phyloP scores from a whole-genome alignment of 1,140 invertebrate species.

The Yoshiicerus persimilis region DNA sequence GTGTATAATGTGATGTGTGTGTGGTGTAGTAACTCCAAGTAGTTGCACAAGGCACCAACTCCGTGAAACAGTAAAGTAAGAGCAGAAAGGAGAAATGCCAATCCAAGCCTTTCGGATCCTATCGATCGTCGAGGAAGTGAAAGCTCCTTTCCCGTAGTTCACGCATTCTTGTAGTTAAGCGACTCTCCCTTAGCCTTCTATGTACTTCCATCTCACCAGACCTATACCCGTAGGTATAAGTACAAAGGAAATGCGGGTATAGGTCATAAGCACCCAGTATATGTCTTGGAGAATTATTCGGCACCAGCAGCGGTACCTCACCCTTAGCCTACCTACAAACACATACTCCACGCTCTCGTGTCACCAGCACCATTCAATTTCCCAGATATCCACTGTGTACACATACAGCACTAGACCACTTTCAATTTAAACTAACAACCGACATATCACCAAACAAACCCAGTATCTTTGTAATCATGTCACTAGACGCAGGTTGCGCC shows the following conservation, averaged over 20 bases:
- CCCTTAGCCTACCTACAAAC: neutral
- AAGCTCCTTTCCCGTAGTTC: neutral
- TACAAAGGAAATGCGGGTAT: neutral
- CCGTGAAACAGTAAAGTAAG: neutral
- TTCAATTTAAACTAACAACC: neutral
- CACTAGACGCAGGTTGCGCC: neutral
- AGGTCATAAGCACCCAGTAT: neutral
- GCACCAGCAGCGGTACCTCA: neutral
- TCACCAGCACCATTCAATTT: neutral
- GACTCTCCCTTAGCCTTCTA: neutral
- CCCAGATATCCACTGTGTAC: neutral
- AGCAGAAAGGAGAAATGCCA: neutral
- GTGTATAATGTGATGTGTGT: neutral
- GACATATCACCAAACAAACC: neutral
- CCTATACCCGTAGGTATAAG: neutral
- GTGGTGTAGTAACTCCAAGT: neutral
- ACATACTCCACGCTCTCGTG: neutral
- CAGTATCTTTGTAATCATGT: neutral
- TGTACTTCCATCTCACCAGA: neutral
- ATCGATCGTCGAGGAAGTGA: slow-evolving; percentile 25
- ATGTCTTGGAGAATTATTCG: neutral
- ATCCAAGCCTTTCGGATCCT: neutral
- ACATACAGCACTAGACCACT: too few relatives aligned
- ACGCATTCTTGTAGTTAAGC: neutral
- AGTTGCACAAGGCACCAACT: neutral